Percentiles rank a stretch among this genome's conserved stretches.
Conservation (phyloP, 2,888 invertebrate species). For the Silvanus unidentatus region DNA sequence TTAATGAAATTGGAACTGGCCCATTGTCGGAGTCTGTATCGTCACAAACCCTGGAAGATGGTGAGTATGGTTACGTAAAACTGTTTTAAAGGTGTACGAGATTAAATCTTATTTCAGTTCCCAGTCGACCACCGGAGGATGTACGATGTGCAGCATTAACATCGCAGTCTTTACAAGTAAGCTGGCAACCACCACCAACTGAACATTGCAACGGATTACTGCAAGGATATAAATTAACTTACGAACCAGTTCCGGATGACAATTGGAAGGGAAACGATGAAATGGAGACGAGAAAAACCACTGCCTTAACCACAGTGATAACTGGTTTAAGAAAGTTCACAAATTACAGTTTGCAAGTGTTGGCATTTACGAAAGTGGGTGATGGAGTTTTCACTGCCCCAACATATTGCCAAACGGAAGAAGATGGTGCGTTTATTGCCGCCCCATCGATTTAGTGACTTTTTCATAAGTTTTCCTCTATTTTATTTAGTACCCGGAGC, state of each 20-base stretch:
- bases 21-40: slow-evolving; percentile 63
- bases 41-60: slow-evolving; percentile 69
- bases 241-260: slow-evolving; percentile 60
- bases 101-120: slow-evolving; percentile 51
- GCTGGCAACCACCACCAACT: slow-evolving; percentile 73
- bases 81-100: slow-evolving; percentile 5
- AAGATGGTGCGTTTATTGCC: slow-evolving; percentile 57
- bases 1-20: slow-evolving; percentile 68
- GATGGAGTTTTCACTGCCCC: slow-evolving; percentile 65
- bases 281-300: slow-evolving; percentile 59
- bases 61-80: slow-evolving; percentile 41
- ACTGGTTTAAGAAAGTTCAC: slow-evolving; percentile 68
- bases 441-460: too few relatives aligned
- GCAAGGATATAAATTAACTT: slow-evolving; percentile 68
- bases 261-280: slow-evolving; percentile 51
- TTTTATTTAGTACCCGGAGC: slow-evolving; percentile 69
- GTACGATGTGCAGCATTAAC: slow-evolving; percentile 69
- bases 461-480: too few relatives aligned
- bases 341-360: slow-evolving; percentile 75
- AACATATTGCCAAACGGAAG: slow-evolving; percentile 68
- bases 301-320: slow-evolving; percentile 62
- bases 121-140: slow-evolving; percentile 71
- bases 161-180: slow-evolving; percentile 70
- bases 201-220: slow-evolving; percentile 69
- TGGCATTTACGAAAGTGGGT: slow-evolving; percentile 73